Percentiles rank a stretch among this genome's conserved stretches.
Conservation (phyloP, 2,888 invertebrate species). For the Branchipolynoe longqiensis region DNA sequence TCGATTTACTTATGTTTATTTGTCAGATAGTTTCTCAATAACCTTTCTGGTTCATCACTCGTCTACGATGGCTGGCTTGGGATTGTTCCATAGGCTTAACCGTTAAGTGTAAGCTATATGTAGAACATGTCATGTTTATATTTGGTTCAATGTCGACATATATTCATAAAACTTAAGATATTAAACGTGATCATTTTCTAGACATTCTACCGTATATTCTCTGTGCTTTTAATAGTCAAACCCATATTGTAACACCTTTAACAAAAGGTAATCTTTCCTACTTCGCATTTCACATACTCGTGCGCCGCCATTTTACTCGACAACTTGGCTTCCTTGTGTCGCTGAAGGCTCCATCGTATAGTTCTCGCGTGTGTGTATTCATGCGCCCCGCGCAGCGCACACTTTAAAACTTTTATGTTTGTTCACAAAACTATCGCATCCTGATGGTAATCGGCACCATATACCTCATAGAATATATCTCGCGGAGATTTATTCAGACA, state of each 20-base stretch:
- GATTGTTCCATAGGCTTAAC: not conserved
- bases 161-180: not conserved
- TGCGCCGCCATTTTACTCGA: constrained; percentile 27
- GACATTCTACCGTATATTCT: not conserved
- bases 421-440: not conserved
- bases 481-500: no score
- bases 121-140: not conserved
- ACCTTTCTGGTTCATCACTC: no score
- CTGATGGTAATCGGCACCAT: not conserved
- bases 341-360: constrained; percentile 7
- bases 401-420: constrained; percentile 5
- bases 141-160: not conserved
- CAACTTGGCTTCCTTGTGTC: constrained; percentile 28
- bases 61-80: constrained; percentile 21
- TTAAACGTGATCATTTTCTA: not conserved
- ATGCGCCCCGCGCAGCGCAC: not conserved
- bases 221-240: not conserved
- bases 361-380: not conserved
- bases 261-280: not conserved
- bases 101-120: not conserved
- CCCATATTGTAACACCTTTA: not conserved
- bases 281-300: not conserved
- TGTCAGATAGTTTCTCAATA: no score
- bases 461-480: no score
- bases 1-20: no score